Evolutionary conservation across 2,888 invertebrate species (phyloP), one percentile per base, ranked within the genome.

Genomic region (Tipula vernalis): DNA sequence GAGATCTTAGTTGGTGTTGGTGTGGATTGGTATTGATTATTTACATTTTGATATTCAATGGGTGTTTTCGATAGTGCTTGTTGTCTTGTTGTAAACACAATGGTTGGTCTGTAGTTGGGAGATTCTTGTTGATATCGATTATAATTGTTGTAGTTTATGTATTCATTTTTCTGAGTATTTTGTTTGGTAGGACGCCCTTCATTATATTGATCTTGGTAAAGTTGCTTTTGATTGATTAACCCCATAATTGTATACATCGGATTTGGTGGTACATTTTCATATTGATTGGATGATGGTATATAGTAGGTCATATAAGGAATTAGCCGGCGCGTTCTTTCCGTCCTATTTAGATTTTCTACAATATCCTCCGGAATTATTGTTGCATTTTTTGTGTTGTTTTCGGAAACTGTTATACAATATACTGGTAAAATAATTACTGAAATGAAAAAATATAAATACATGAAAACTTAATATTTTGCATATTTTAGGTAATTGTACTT

Each of bases 231-330:
- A 15, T 84, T 84, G 18, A 71, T 71, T 18, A 39, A 39, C 18
- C 44, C 12, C 28, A 42, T 18, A 15, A 85, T 12, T 10, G 18
- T 85, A 44, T 85, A 85, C 41, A 41, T 41, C 18, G 42, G 85
- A 85, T 85, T 85, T n/a, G 51, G 71, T 57, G 86, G 86, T 8
- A 92, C 92, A 87, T 92, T 92, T 88, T 93, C 92, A 87, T 92
- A 92, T 88, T 92, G 51, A 36, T 86, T 86, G n/a, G 36, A 41
- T 39, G 86, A 39, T n/a, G 95, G 92, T 41, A 93, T 92, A 90
- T 96, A 96, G 91, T 95, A 97, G 47, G 96, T 96, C 94, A 96
- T 95, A 90, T 96, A 96, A 1, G 96, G 97, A 89, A 97, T 95
- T 86, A 97, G 91, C 88, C 97, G 93, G 89, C 96, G 94, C 90